Evolutionary conservation across 2,113 vertebrate genomes (phyloP).

Genomic region (Procapra przewalskii): DNA sequence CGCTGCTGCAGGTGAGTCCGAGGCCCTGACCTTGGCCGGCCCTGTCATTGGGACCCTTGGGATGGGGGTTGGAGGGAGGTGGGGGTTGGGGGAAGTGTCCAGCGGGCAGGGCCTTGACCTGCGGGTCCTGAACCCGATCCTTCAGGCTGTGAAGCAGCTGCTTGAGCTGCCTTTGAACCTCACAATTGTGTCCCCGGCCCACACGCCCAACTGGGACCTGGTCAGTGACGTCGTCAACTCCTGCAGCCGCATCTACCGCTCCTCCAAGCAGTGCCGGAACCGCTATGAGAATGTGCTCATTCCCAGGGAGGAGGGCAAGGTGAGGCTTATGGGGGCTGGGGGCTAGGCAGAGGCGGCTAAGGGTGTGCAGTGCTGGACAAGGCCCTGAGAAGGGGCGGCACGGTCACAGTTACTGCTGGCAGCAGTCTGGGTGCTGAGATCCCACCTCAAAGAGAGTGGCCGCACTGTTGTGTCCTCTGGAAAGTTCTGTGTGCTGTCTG

Average conservation of each 20-base stretch:
- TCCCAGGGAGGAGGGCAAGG: conserved; percentile 88
- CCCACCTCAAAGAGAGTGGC: fast-evolving
- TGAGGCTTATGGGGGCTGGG: conserved; percentile 43
- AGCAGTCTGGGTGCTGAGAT: no score
- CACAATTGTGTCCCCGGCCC: conserved; percentile 86
- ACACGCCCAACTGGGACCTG: conserved; percentile 92
- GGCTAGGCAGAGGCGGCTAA: fast-evolving
- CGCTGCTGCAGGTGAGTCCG: conserved; percentile 86
- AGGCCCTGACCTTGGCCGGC: not conserved
- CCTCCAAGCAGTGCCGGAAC: conserved; percentile 88
- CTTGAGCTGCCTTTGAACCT: conserved; percentile 88
- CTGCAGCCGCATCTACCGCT: conserved; percentile 89
- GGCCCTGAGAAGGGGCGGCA: fast-evolving
- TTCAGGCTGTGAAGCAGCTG: conserved; percentile 89
- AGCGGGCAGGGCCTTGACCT: not conserved
- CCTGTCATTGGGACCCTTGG: fast-evolving
- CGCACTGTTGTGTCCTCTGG: fast-evolving
- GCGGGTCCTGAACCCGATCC: not conserved
- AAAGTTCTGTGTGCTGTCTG: not conserved
- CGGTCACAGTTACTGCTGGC: fast-evolving
- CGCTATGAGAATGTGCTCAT: conserved; percentile 89
- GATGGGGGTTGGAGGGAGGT: fast-evolving
- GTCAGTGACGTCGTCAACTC: conserved; percentile 90
- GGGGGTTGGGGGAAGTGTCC: fast-evolving
- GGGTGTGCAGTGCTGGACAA: no score